Evolutionary conservation across 1,140 invertebrate species (phyloP), one percentile per base, ranked within the genome.

Genomic region (Caerostris darwini): DNA sequence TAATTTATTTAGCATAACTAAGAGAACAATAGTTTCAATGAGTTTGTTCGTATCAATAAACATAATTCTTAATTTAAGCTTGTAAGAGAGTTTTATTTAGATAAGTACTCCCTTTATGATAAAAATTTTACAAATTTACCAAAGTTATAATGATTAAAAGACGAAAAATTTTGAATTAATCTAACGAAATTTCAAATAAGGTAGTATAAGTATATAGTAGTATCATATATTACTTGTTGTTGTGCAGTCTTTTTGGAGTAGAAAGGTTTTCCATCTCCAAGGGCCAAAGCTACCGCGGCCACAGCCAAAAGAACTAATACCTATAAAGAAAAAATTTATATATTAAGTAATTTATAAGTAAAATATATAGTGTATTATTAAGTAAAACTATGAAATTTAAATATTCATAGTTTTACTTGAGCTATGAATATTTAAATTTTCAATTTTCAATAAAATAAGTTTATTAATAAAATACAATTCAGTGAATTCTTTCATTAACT

Each of bases 201-300:
- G 34, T 5, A 34, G 3, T 6, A 19, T 81, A 4, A 81, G 0
- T 67, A 67, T 67, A 67, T 14, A 67, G 34, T 85, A 3, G n/a
- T 5, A n/a, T 19, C 67, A 61, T 17, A 34, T 34, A 56, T 91
- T 91, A 91, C 90, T 57, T 81, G 90, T 57, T 91, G 58, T 59
- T 91, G 90, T 56, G 34, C 14, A n/a, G 64, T 92, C 58, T 92
- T 92, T 6, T 53, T 92, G 5, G 90, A 92, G 5, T 58, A 58
- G 54, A 57, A 90, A 5, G 64, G n/a, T 53, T 19, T 19, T 7
- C 90, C 90, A 61, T 92, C 34, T 6, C 90, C 90, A 3, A 10
- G 8, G 14, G 81, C 59, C 17, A 67, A 67, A 53, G 82, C 71
- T 6, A 85, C 50, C 5, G 90, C 61, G 10, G 58, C 59, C 14